Percentiles rank a stretch among this genome's conserved stretches.
Conservation (phyloP, 1,140 invertebrate species). For the Agrilus planipennis region DNA sequence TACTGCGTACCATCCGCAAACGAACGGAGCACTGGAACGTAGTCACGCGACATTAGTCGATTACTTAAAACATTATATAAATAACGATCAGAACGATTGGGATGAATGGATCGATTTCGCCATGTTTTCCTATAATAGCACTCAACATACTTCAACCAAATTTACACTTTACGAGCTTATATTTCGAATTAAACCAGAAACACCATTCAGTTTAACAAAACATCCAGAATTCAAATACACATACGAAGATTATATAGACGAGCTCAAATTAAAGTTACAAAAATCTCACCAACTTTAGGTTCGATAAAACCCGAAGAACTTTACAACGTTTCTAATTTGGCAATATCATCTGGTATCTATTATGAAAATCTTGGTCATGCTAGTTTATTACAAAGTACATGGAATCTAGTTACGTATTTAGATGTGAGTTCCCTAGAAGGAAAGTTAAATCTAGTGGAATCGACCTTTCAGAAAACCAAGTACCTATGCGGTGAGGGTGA, state of each 20-base stretch:
- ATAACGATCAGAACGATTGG: constrained; percentile 30
- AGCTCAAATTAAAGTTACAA: neutral
- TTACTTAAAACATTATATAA: constrained; percentile 32
- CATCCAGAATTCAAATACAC: constrained; percentile 7
- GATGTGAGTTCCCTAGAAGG: too few species aligned
- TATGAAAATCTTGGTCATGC: too few species aligned
- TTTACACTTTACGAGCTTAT: constrained; percentile 16
- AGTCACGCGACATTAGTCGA: constrained; percentile 29
- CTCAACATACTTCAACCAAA: constrained; percentile 17
- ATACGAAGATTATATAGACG: constrained; percentile 2
- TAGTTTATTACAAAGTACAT: too few species aligned
- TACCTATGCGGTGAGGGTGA: too few species aligned
- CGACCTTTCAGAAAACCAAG: too few species aligned
- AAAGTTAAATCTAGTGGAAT: too few species aligned
- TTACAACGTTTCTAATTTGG: too few species aligned
- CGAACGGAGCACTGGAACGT: too few species aligned
- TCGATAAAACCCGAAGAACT: too few species aligned
- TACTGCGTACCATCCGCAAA: too few species aligned
- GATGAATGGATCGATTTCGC: constrained; percentile 27
- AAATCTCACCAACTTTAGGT: constrained; percentile 2
- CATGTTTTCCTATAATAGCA: constrained; percentile 31
- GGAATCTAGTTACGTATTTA: too few species aligned
- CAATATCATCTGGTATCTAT: too few species aligned
- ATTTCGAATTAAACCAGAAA: constrained; percentile 20
- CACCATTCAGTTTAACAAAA: constrained; percentile 10